Conservation (phyloP, 2,888 invertebrate genomes). For the Gisinianus flammeolus region DNA sequence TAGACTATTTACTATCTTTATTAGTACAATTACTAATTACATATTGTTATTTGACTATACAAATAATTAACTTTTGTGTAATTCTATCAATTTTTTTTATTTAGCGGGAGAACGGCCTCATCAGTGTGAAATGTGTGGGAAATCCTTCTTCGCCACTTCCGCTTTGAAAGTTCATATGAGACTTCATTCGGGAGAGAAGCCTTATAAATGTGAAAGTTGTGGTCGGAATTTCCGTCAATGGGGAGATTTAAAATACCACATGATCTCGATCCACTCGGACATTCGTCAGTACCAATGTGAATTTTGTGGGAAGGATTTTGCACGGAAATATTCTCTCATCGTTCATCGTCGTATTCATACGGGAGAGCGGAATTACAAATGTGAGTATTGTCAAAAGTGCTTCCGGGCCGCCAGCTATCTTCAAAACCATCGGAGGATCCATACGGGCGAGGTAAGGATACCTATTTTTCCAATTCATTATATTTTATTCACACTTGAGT, state of each 20-base stretch:
- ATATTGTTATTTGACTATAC: too few relatives aligned
- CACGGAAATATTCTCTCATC: conserved; percentile 77
- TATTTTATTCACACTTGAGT: too few relatives aligned
- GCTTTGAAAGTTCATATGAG: conserved; percentile 74
- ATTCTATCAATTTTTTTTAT: too few relatives aligned
- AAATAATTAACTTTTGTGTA: too few relatives aligned
- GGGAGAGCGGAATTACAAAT: conserved; percentile 84
- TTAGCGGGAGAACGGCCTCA: too few relatives aligned
- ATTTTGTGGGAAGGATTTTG: conserved; percentile 74
- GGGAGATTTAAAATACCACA: conserved; percentile 88
- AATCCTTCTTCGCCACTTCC: conserved; percentile 80
- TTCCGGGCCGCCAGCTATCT: conserved; percentile 86
- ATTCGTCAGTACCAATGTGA: conserved; percentile 72
- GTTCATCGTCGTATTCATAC: conserved; percentile 86
- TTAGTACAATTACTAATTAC: neutral
- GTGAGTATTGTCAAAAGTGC: conserved; percentile 80
- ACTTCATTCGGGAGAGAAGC: conserved; percentile 82
- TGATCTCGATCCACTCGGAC: conserved; percentile 79
- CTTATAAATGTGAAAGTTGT: conserved; percentile 81
- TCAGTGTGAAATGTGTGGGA: conserved; percentile 67
- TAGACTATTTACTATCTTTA: conserved; percentile 62
- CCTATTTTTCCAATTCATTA: too few relatives aligned
- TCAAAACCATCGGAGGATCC: conserved; percentile 78
- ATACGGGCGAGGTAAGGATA: too few relatives aligned
- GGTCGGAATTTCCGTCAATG: conserved; percentile 81